Evolutionary conservation across 1,140 invertebrate species (phyloP), one percentile per base, ranked within the genome.

Genomic region (Neodiprion virginianus): DNA sequence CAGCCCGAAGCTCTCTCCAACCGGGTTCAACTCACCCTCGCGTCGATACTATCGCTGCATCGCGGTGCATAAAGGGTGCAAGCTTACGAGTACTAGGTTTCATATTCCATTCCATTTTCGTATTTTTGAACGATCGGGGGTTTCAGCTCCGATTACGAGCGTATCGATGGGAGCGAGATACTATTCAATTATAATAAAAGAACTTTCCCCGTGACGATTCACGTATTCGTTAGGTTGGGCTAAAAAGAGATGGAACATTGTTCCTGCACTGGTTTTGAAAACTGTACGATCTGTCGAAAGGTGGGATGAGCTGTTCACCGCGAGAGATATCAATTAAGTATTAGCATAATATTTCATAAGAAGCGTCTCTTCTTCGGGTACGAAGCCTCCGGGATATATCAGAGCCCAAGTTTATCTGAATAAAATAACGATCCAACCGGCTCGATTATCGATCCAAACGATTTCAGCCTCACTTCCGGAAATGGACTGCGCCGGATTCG

Each of bases 1-100:
- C 87, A 88, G 88, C 88, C 88, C 78, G 82, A 79, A 88, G 86
- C 80, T 83, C 81, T 78, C 82, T 83, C 28, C 28, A 84, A 84
- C 81, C 83, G 28, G 82, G 80, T 76, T 77, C 77, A 48, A 66
- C 72, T 66, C 68, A 72, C 75, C 67, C 75, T 70, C 73, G 47
- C 12, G 28, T n/a, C 67, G 75, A 76, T 72, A 69, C 67, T 76
- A 76, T 76, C 72, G 70, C 67, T 61, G 53, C n/a, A 61, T 12
- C 53, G n/a, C n/a, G 0, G 53, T 61, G 53, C 5, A 61, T 14
- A 61, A 61, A 61, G 53, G 53, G 53, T 61, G 53, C 28, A 40
- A 5, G 28, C 5, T 40, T 40, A 40, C 2, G 28, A 40, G 1
- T 40, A 40, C 2, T 40, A 4, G 28, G 28, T 40, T 40, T 40